These are phyloP conservation scores for Microcaecilia unicolor DNA, from an alignment of 2,797 vertebrate genomes.

Conservation along the genomic window DNA sequence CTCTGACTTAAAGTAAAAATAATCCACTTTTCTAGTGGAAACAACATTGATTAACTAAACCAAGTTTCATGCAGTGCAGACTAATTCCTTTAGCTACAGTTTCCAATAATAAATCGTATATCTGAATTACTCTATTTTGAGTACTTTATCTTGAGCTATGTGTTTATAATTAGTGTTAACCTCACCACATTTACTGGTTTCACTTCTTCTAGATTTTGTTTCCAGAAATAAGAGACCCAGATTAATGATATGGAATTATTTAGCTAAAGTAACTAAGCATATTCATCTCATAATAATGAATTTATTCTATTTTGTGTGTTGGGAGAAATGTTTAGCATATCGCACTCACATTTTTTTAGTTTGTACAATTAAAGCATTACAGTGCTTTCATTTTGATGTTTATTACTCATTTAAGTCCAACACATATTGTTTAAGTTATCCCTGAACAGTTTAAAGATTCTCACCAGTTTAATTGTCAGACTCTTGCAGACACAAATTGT, in stretches of 20 bases:
- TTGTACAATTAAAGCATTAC: too few relatives aligned
- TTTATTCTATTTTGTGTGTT: too few relatives aligned
- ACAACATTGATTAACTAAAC: conserved; percentile 67
- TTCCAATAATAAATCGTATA: conserved; percentile 52
- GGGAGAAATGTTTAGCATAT: too few relatives aligned
- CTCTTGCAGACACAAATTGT: too few relatives aligned
- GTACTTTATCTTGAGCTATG: conserved; percentile 41
- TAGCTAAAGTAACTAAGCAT: conserved; percentile 11
- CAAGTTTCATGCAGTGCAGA: conserved; percentile 51
- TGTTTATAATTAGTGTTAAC: conserved; percentile 49
- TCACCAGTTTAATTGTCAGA: too few relatives aligned
- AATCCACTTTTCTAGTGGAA: conserved; percentile 61
- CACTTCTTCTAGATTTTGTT: neutral
- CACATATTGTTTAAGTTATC: too few relatives aligned
- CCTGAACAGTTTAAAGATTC: too few relatives aligned
- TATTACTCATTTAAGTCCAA: too few relatives aligned
- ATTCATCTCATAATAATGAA: too few relatives aligned
- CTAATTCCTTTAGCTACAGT: conserved; percentile 66
- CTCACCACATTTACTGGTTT: conserved; percentile 25
- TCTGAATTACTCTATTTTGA: conserved; percentile 45
- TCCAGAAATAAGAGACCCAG: neutral
- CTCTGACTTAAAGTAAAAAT: conserved; percentile 60
- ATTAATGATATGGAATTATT: conserved; percentile 1
- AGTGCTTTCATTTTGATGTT: too few relatives aligned
- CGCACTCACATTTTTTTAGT: too few relatives aligned